Evolutionary conservation across 2,888 invertebrate genomes (phyloP).

Genomic region (Adelognathus sp.): DNA sequence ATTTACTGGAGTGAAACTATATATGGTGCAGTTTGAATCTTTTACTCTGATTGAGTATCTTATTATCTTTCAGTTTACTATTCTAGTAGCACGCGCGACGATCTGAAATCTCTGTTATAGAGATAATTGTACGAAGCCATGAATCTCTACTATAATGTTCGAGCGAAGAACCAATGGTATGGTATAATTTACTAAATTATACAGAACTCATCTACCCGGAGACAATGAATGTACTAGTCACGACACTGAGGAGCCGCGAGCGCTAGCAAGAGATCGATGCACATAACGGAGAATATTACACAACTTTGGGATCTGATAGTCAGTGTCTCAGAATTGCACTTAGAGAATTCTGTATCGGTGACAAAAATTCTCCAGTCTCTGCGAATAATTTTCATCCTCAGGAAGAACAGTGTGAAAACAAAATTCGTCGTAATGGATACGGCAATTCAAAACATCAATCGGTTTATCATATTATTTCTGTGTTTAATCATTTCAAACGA

Average conservation of each 20-base stretch:
- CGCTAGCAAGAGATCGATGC: constrained; percentile 36
- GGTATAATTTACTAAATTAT: constrained; percentile 24
- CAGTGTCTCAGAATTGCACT: constrained; percentile 8
- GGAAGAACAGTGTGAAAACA: neutral
- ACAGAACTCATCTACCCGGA: neutral
- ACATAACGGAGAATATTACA: constrained; percentile 29
- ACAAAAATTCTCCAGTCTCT: neutral
- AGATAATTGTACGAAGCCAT: neutral
- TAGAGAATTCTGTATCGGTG: neutral
- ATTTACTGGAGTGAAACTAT: too few species aligned
- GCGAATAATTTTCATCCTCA: neutral
- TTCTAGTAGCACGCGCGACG: neutral
- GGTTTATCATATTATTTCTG: neutral
- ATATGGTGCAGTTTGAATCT: too few species aligned
- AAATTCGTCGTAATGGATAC: neutral
- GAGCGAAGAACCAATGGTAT: constrained; percentile 10
- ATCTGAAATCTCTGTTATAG: neutral
- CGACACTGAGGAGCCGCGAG: constrained; percentile 20
- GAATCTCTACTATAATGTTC: constrained; percentile 9
- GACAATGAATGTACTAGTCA: constrained; percentile 20
- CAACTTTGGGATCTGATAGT: constrained; percentile 14
- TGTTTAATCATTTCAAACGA: constrained; percentile 3
- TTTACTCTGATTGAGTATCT: neutral
- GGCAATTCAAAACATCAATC: neutral
- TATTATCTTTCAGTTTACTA: neutral